Evolutionary conservation across 2,113 vertebrate genomes (phyloP).

Genomic region (Cisticola juncidis): DNA sequence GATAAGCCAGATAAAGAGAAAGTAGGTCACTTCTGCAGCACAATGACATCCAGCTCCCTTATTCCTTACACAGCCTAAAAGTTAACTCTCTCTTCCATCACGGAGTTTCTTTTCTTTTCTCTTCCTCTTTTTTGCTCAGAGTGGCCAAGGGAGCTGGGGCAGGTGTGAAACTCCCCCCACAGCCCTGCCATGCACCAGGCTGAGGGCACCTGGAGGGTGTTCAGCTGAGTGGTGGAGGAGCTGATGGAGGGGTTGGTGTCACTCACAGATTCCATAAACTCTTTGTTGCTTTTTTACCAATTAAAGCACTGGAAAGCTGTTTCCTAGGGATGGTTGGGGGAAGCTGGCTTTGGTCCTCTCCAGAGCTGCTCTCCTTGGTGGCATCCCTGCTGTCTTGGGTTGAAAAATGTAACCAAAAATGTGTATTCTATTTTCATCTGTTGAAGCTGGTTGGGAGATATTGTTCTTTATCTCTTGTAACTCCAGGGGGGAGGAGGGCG

Average conservation of each 20-base stretch:
- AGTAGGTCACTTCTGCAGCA: constrained; percentile 58
- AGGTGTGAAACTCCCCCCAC: neutral
- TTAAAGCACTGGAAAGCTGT: neutral
- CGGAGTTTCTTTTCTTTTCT: rapidly evolving
- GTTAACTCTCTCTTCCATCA: neutral
- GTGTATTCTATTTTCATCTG: too few species aligned
- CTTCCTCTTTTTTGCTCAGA: neutral
- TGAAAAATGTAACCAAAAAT: too few species aligned
- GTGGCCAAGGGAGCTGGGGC: neutral
- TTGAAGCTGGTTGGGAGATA: too few species aligned
- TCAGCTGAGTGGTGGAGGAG: neutral
- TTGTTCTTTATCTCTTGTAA: too few species aligned
- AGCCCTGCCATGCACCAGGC: neutral
- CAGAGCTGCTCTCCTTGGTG: neutral
- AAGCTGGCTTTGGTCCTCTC: neutral
- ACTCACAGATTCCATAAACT: neutral
- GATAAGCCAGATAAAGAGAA: constrained; percentile 56
- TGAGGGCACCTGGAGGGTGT: neutral
- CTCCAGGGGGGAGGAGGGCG: too few species aligned
- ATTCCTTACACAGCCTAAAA: neutral
- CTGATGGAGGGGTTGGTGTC: neutral
- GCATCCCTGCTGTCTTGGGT: too few species aligned
- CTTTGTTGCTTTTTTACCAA: neutral
- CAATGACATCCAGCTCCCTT: constrained; percentile 19
- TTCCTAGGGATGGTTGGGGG: neutral